Percentiles rank a stretch among this genome's conserved stretches.
These are phyloP conservation scores for Brachionichthys hirsutus DNA, from an alignment of 2,113 vertebrate species.

Conservation along the genomic window DNA sequence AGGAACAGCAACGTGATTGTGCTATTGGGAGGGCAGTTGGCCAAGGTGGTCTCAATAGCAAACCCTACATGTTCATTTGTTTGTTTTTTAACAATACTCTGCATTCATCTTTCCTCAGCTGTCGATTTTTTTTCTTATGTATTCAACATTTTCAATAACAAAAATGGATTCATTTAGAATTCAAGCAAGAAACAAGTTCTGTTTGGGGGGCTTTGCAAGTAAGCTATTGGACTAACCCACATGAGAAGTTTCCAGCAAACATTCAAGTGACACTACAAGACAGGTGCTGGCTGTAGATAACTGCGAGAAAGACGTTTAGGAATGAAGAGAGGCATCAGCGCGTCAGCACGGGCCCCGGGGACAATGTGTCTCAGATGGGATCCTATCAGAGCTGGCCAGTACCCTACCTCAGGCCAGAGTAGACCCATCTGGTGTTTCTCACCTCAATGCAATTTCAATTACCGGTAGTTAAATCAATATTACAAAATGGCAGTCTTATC, in stretches of 20 bases:
- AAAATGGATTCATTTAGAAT: not conserved
- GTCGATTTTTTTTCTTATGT: not conserved
- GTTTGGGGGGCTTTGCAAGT: slow-evolving; percentile 7
- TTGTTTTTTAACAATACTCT: not conserved
- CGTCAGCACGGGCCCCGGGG: slow-evolving; percentile 50
- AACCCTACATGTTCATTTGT: slow-evolving; percentile 8
- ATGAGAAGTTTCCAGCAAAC: slow-evolving; percentile 32
- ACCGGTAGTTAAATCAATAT: slow-evolving; percentile 79
- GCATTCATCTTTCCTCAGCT: not conserved
- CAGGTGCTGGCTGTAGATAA: slow-evolving; percentile 58
- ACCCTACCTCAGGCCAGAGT: slow-evolving; percentile 66
- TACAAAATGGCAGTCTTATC: slow-evolving; percentile 51
- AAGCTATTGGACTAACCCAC: slow-evolving; percentile 10
- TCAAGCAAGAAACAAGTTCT: not conserved
- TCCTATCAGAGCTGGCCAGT: slow-evolving; percentile 66
- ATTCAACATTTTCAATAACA: not conserved
- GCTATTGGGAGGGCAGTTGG: slow-evolving; percentile 29
- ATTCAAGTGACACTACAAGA: slow-evolving; percentile 35
- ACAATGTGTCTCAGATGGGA: slow-evolving; percentile 64
- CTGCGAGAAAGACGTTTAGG: slow-evolving; percentile 28
- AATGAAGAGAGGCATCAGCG: slow-evolving; percentile 49
- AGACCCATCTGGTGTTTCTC: slow-evolving; percentile 71
- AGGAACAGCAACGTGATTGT: slow-evolving; percentile 33
- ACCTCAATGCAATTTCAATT: slow-evolving; percentile 78
- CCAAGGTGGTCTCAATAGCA: slow-evolving; percentile 23